Conservation (phyloP, 2,888 invertebrate species). For the Rambutsinella grinnellia region DNA sequence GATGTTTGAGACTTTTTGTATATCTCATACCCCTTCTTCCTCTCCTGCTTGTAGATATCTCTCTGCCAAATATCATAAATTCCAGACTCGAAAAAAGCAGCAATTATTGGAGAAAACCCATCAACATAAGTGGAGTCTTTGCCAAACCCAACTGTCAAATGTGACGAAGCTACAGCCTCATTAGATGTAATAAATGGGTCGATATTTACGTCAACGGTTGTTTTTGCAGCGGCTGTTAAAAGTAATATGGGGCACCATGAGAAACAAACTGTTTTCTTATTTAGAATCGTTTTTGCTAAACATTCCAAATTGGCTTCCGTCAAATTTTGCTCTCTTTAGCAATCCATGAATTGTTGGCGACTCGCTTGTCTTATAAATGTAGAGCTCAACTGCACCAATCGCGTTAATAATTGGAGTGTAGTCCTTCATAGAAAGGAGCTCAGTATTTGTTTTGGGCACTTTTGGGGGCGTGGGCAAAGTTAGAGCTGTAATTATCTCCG, state of each 20-base stretch:
- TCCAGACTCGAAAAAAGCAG: slow-evolving; percentile 20
- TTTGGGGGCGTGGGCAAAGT: slow-evolving; percentile 11
- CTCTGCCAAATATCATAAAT: slow-evolving; percentile 34
- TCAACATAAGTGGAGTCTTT: slow-evolving; percentile 19
- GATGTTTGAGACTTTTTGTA: slow-evolving; percentile 14
- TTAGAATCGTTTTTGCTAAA: slow-evolving; percentile 1
- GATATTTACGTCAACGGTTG: slow-evolving; percentile 9
- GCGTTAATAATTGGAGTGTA: slow-evolving; percentile 10
- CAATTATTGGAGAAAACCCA: slow-evolving; percentile 21
- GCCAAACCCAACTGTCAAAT: background rate
- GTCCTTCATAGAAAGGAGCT: slow-evolving; percentile 3
- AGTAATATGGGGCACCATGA: slow-evolving; percentile 30
- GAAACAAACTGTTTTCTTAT: slow-evolving; percentile 30
- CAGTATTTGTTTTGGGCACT: slow-evolving; percentile 17
- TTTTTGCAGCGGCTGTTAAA: slow-evolving; percentile 12
- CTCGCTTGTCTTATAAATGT: slow-evolving; percentile 16
- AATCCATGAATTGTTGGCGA: slow-evolving; percentile 12
- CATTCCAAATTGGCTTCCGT: slow-evolving; percentile 22
- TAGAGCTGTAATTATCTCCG: slow-evolving; percentile 18
- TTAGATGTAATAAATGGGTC: slow-evolving; percentile 24
- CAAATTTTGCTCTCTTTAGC: slow-evolving; percentile 1
- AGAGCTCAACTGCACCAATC: slow-evolving; percentile 18
- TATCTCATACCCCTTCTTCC: slow-evolving; percentile 15
- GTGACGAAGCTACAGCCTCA: background rate
- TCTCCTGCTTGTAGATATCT: background rate